Conservation (phyloP, 1,140 invertebrate genomes). For the Drosophila azteca region DNA sequence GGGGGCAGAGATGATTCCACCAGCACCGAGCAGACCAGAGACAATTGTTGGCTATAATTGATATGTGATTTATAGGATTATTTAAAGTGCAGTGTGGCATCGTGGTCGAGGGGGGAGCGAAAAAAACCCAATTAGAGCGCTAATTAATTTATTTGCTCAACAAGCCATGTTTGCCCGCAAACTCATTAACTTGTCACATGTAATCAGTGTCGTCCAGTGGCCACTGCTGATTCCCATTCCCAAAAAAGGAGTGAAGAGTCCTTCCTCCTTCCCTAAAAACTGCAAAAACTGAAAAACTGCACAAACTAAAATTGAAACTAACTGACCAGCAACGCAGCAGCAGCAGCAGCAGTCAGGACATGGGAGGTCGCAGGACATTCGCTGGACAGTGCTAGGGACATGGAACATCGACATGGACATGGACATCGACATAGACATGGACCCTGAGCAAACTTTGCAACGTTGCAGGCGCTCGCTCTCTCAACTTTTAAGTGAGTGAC, state of each 20-base stretch:
- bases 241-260: conserved; percentile 15
- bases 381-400: conserved; percentile 9
- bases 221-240: conserved; percentile 7
- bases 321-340: conserved; percentile 62
- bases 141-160: conserved; percentile 81
- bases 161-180: conserved; percentile 79
- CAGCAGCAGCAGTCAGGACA: conserved; percentile 31
- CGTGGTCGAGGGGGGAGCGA: neutral
- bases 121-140: conserved; percentile 75
- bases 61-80: conserved; percentile 63
- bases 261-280: neutral
- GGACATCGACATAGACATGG: conserved; percentile 35
- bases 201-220: conserved; percentile 67
- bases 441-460: conserved; percentile 70
- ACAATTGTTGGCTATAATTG: conserved; percentile 26
- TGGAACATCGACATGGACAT: neutral
- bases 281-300: conserved; percentile 38
- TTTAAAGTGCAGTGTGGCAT: conserved; percentile 41
- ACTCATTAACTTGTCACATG: conserved; percentile 82
- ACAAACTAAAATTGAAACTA: conserved; percentile 82
- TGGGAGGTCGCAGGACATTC: conserved; percentile 1
- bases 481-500: conserved; percentile 81
- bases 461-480: conserved; percentile 64
- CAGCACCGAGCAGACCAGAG: conserved; percentile 6
- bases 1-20: conserved; percentile 26